Evolutionary conservation across 2,888 invertebrate species (phyloP), one percentile per base, ranked within the genome.

Genomic region (Raillietiella orientalis): DNA sequence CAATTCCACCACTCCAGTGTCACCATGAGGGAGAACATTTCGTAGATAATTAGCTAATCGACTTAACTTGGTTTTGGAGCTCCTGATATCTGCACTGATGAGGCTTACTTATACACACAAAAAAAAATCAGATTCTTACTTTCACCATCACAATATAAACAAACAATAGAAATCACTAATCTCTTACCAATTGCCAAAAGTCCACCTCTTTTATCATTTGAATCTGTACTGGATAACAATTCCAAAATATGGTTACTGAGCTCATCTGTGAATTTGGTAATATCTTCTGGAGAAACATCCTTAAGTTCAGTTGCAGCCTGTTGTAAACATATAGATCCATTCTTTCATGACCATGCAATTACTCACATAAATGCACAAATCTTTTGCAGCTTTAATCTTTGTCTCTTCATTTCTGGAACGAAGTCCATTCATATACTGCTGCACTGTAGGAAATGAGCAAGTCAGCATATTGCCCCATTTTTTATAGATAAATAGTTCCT

Each of bases 211-310:
- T 75, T 77, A 44, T 87, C 87, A 47, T 75, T 72, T 17, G 71
- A 64, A 44, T 90, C 84, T 23, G 66, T 62, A 36, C 77, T 74
- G 9, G 75, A 74, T 3, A 87, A 77, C 84, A 90, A 79, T 45
- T 82, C 77, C 44, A 75, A 77, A 34, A 90, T 84, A 41, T 79
- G 74, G 41, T 77, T 74, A 44, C 84, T 84, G 42, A 87, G 79
- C 35, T 77, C 75, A 43, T 90, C 87, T 46, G 87, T 66, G 44
- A 90, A 87, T 31, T 62, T 57, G 14, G 70, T 67, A 34, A 82
- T 60, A 41, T 84, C 84, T 42, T 87, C 87, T 30, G 66, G 65
- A 2, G 75, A 67, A 36, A 75, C 71, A 49, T 79, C 82, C 4
- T 75, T 59, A 25, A 82, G 46, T 41, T 82, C 82, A 5, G 77